Evolutionary conservation across 1,140 invertebrate genomes (phyloP).

Genomic region (Parapsyche elsis): DNA sequence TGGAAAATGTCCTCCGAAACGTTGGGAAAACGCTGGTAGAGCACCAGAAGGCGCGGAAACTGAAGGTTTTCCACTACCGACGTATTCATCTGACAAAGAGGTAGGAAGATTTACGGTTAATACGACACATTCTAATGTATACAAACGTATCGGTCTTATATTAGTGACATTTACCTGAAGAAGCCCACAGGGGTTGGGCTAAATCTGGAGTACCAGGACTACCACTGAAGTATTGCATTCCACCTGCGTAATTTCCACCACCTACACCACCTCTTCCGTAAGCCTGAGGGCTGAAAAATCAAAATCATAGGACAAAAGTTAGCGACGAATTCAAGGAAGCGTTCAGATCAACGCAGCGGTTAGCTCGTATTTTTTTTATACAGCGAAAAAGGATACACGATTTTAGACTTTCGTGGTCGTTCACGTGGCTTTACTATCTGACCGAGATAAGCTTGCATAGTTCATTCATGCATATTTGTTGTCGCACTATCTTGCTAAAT

Average conservation of each 20-base stretch:
- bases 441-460: no score
- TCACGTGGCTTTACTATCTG: no score
- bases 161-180: conserved; percentile 10
- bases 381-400: not conserved
- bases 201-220: conserved; percentile 48
- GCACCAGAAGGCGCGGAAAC: not conserved
- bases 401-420: no score
- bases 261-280: conserved; percentile 41
- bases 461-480: conserved; percentile 10
- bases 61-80: not conserved
- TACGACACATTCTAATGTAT: not conserved
- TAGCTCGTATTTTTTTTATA: not conserved
- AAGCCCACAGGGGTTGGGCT: conserved; percentile 31
- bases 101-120: conserved; percentile 35
- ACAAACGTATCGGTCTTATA: not conserved
- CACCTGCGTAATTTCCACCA: not conserved
- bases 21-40: conserved; percentile 50
- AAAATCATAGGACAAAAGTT: not conserved
- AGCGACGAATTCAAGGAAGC: not conserved
- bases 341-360: conserved; percentile 4
- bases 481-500: no score
- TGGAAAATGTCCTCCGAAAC: conserved; percentile 47
- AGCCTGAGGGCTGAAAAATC: conserved; percentile 42
- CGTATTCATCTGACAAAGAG: conserved; percentile 25
- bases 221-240: conserved; percentile 49